phyloP scores from a whole-genome alignment of 2,888 invertebrate genomes.

The Orgyia antiqua region DNA sequence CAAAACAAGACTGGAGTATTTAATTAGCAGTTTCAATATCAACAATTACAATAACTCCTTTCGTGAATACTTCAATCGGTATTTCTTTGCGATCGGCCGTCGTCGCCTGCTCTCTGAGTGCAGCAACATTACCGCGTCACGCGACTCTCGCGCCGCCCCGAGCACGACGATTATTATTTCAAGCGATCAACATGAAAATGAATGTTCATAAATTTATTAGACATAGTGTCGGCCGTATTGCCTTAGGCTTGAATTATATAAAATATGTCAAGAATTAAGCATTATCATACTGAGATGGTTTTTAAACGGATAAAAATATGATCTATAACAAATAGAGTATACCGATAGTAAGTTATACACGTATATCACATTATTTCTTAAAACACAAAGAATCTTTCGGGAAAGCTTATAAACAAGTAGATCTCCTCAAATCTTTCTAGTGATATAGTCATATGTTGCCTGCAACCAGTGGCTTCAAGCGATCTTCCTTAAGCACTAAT shows the following conservation, averaged over 20 bases:
- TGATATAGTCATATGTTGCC: no score
- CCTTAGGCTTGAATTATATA: conserved; percentile 71
- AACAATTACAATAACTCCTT: conserved; percentile 1
- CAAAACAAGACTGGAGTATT: conserved; percentile 1
- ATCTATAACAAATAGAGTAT: no score
- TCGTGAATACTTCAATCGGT: conserved; percentile 7
- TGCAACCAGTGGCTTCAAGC: no score
- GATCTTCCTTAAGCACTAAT: no score
- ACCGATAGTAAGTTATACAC: no score
- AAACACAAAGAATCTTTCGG: no score
- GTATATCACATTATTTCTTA: background rate
- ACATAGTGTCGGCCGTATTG: conserved; percentile 72
- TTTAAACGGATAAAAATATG: conserved; percentile 51
- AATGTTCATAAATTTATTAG: conserved; percentile 77
- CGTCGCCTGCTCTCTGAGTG: conserved; percentile 19
- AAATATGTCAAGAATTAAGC: conserved; percentile 76
- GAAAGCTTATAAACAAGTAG: no score
- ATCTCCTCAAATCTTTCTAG: no score
- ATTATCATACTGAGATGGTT: conserved; percentile 68
- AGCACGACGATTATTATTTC: conserved; percentile 75
- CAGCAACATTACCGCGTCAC: conserved; percentile 27
- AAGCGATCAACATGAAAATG: conserved; percentile 77
- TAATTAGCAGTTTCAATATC: conserved; percentile 5
- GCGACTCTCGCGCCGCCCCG: conserved; percentile 54
- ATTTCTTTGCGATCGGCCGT: conserved; percentile 3